These are phyloP conservation scores for Empidonax traillii DNA, from an alignment of 2,113 vertebrate genomes.

Conservation along the genomic window DNA sequence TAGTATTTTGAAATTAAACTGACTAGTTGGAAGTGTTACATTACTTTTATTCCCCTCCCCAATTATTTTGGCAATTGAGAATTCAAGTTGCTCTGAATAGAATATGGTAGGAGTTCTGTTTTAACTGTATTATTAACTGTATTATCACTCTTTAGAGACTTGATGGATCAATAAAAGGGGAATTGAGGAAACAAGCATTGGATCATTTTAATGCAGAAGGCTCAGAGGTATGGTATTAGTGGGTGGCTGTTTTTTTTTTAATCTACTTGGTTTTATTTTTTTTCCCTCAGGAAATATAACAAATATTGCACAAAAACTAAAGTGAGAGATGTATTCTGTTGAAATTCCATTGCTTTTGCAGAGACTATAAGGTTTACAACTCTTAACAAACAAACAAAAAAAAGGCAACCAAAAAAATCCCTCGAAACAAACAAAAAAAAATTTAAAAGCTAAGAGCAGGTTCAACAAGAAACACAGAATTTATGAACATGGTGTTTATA, in stretches of 20 bases:
- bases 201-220: conserved; percentile 98
- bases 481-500: not conserved
- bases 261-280: not conserved
- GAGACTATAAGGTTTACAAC: not conserved
- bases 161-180: conserved; percentile 96
- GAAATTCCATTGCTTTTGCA: not conserved
- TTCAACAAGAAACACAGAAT: not conserved
- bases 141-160: conserved; percentile 78
- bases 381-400: not conserved
- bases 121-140: conserved; percentile 42
- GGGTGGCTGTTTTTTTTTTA: not conserved
- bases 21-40: not conserved
- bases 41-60: not conserved
- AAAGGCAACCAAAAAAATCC: not conserved
- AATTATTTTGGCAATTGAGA: not conserved
- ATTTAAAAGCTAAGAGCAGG: not conserved
- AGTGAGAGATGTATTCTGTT: not conserved
- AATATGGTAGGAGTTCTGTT: not conserved
- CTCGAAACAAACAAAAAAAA: not conserved
- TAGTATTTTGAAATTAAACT: not conserved
- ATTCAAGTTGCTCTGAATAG: not conserved
- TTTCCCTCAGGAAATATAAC: not conserved
- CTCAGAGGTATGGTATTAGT: conserved; percentile 83
- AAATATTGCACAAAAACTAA: not conserved
- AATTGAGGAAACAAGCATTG: conserved; percentile 93